These are phyloP conservation scores for Dasyornis broadbenti DNA, from an alignment of 2,113 vertebrate genomes.

Conservation along the genomic window DNA sequence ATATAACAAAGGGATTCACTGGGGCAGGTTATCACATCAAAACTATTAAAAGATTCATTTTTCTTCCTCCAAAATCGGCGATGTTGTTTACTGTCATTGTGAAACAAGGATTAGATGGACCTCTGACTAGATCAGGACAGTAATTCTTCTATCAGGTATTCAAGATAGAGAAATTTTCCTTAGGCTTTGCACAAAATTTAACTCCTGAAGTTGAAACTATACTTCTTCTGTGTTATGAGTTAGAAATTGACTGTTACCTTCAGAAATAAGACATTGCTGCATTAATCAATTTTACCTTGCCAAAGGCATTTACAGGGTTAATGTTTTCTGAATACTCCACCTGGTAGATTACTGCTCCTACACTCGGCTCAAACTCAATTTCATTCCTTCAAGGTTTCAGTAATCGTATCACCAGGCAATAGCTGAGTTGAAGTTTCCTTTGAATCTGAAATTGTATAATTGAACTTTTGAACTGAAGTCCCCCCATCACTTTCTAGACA, in stretches of 20 bases:
- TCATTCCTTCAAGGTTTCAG: slow-evolving; percentile 51
- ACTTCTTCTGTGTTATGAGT: background rate
- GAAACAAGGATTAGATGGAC: background rate
- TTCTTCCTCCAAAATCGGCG: background rate
- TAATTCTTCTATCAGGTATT: background rate
- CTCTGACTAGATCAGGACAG: background rate
- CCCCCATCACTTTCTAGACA: slow-evolving; percentile 20
- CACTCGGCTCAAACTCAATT: slow-evolving; percentile 47
- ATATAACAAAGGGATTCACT: background rate
- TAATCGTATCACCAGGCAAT: slow-evolving; percentile 35
- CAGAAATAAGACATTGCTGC: background rate
- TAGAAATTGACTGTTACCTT: background rate
- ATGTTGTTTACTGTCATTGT: background rate
- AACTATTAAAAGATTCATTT: background rate
- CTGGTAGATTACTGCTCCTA: slow-evolving; percentile 39
- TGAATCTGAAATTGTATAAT: slow-evolving; percentile 61
- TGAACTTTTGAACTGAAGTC: slow-evolving; percentile 53
- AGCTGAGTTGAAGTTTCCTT: slow-evolving; percentile 58
- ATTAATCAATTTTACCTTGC: background rate
- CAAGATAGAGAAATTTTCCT: background rate
- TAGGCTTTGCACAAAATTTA: background rate
- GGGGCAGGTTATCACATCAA: background rate
- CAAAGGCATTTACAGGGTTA: slow-evolving; percentile 8
- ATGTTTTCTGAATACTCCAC: slow-evolving; percentile 20
- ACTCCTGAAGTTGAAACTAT: background rate